A percentile compares a stretch with the other conserved stretches of the same genome.
phyloP scores from a whole-genome alignment of 2,888 invertebrate species.

The Brassicogethes aeneus region DNA sequence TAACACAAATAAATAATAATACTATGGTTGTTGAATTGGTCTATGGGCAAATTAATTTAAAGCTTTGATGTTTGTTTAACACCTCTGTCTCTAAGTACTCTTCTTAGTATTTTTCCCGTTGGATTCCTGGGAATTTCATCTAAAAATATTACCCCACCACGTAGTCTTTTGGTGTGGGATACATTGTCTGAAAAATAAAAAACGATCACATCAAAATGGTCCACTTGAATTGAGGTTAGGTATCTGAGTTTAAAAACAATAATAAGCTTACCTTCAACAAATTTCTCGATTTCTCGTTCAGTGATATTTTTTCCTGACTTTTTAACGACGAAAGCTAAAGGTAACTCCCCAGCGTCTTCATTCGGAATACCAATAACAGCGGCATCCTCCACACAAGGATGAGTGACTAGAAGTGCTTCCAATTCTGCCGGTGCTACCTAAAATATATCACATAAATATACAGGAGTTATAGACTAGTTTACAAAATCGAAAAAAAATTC shows the following conservation, averaged over 20 bases:
- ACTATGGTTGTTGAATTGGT: background rate
- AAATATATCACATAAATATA: conserved; percentile 5
- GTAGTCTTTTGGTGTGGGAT: conserved; percentile 54
- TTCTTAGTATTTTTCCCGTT: conserved; percentile 60
- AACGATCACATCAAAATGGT: conserved; percentile 24
- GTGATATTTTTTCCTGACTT: conserved; percentile 46
- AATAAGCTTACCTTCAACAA: conserved; percentile 43
- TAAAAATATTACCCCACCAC: conserved; percentile 59
- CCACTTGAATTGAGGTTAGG: no score
- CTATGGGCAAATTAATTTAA: conserved; percentile 15
- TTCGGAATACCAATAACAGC: conserved; percentile 77
- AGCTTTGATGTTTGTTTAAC: conserved; percentile 30
- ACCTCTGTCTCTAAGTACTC: conserved; percentile 45
- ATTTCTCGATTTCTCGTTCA: conserved; percentile 37
- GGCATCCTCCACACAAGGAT: conserved; percentile 63
- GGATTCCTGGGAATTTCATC: conserved; percentile 58
- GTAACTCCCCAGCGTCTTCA: conserved; percentile 66
- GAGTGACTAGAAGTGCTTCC: conserved; percentile 67
- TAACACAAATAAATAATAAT: background rate
- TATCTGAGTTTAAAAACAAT: no score
- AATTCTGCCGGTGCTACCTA: conserved; percentile 81
- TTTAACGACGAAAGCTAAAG: conserved; percentile 66
- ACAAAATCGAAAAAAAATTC: no score
- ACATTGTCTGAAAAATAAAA: no score
- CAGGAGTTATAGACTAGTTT: no score